phyloP scores from a whole-genome alignment of 2,888 invertebrate species.

The Idaea biselata region DNA sequence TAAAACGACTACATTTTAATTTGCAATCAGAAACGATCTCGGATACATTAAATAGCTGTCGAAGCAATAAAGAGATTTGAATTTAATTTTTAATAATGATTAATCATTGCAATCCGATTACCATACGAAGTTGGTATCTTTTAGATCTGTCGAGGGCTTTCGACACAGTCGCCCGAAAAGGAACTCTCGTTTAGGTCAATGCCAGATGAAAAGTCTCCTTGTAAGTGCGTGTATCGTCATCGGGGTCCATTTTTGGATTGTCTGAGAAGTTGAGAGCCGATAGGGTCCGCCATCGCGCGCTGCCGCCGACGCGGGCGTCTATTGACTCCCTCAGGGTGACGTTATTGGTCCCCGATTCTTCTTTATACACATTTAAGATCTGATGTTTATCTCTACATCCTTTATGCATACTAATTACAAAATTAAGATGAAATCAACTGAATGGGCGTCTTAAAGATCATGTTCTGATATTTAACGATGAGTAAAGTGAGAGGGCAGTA shows the following conservation, averaged over 20 bases:
- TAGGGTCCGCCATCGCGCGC: slow-evolving; percentile 50
- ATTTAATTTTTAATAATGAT: slow-evolving; percentile 12
- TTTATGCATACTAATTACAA: neutral
- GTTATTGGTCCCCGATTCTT: slow-evolving; percentile 50
- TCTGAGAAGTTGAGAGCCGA: slow-evolving; percentile 52
- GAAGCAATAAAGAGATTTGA: neutral
- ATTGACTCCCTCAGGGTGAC: slow-evolving; percentile 61
- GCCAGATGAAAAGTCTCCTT: slow-evolving; percentile 50
- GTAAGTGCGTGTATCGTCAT: slow-evolving; percentile 55
- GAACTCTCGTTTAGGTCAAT: slow-evolving; percentile 61
- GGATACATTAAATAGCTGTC: neutral
- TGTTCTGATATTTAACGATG: neutral
- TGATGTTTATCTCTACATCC: neutral
- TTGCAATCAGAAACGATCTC: neutral
- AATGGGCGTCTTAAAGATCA: neutral
- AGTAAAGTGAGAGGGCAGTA: neutral
- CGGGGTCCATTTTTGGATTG: slow-evolving; percentile 59
- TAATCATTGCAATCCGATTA: slow-evolving; percentile 10
- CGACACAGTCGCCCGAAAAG: slow-evolving; percentile 59
- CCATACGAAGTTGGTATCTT: slow-evolving; percentile 9
- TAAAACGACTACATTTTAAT: neutral
- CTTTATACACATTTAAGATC: neutral
- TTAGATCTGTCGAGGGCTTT: slow-evolving; percentile 48
- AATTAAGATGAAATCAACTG: neutral
- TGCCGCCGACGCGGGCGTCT: slow-evolving; percentile 25